Evolutionary conservation across 1,140 invertebrate genomes (phyloP).

Genomic region (Papilio xuthus): DNA sequence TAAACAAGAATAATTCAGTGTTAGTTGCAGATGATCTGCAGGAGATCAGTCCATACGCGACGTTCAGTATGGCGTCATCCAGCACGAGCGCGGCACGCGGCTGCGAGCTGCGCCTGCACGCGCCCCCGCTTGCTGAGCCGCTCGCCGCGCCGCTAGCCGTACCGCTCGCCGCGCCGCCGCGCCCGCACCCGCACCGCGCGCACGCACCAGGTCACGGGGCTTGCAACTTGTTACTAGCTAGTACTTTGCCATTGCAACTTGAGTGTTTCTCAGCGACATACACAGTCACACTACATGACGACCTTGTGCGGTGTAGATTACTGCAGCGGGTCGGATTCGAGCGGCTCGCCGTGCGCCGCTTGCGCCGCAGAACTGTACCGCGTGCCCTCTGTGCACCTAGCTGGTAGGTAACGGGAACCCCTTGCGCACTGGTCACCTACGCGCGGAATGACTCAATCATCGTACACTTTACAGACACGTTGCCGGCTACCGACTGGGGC

Average conservation of each 20-base stretch:
- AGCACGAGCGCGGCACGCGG: constrained; percentile 81
- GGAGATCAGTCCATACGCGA: constrained; percentile 92
- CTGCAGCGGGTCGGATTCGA: constrained; percentile 85
- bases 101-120: constrained; percentile 90
- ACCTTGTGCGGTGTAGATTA: constrained; percentile 32
- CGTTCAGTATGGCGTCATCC: constrained; percentile 87
- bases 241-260: neutral
- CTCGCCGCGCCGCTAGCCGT: constrained; percentile 67
- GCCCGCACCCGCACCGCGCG: constrained; percentile 58
- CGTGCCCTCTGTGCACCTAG: constrained; percentile 56
- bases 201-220: constrained; percentile 46
- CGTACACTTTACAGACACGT: constrained; percentile 60
- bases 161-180: constrained; percentile 60
- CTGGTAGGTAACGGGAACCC: constrained; percentile 44
- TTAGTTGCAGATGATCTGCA: constrained; percentile 83
- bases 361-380: constrained; percentile 77
- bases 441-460: neutral
- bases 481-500: constrained; percentile 63
- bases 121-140: constrained; percentile 88
- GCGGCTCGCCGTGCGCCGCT: constrained; percentile 87
- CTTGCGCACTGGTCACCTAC: neutral
- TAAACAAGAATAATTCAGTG: neutral
- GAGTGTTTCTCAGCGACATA: no score
- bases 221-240: neutral
- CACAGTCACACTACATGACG: neutral